Conservation (phyloP, 2,113 vertebrate species). For the Neodontobutis hainanensis region DNA sequence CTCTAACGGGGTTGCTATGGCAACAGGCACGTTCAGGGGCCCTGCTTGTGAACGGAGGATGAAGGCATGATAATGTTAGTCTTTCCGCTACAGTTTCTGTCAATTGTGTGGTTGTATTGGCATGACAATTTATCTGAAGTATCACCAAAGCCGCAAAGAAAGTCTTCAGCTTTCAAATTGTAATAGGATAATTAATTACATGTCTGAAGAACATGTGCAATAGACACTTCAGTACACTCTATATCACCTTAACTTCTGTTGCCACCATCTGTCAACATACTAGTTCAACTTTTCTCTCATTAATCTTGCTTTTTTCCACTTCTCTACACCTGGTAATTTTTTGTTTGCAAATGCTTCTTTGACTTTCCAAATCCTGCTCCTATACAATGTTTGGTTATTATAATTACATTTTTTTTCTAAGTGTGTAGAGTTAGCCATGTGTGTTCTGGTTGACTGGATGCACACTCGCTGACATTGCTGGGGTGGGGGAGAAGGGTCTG, state of each 20-base stretch:
- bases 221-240: background rate
- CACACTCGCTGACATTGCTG: conserved; percentile 18
- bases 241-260: conserved; percentile 3
- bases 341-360: conserved; percentile 1
- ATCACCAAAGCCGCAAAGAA: background rate
- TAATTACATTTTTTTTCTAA: conserved; percentile 3
- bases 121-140: background rate
- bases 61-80: conserved; percentile 57
- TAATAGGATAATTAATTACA: conserved; percentile 13
- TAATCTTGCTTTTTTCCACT: background rate
- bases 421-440: conserved; percentile 41
- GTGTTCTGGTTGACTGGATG: conserved; percentile 8
- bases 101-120: conserved; percentile 4
- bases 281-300: background rate
- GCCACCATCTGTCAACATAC: background rate
- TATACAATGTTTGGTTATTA: background rate
- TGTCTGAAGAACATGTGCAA: background rate
- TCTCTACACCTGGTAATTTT: conserved; percentile 17
- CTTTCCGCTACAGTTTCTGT: background rate
- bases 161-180: background rate
- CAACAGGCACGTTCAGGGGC: conserved; percentile 76
- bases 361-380: no score
- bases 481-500: conserved; percentile 1
- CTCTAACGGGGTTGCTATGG: conserved; percentile 78
- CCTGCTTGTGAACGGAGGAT: conserved; percentile 54